These are phyloP conservation scores for Ligdia adustata DNA, from an alignment of 2,888 invertebrate species.

Conservation along the genomic window DNA sequence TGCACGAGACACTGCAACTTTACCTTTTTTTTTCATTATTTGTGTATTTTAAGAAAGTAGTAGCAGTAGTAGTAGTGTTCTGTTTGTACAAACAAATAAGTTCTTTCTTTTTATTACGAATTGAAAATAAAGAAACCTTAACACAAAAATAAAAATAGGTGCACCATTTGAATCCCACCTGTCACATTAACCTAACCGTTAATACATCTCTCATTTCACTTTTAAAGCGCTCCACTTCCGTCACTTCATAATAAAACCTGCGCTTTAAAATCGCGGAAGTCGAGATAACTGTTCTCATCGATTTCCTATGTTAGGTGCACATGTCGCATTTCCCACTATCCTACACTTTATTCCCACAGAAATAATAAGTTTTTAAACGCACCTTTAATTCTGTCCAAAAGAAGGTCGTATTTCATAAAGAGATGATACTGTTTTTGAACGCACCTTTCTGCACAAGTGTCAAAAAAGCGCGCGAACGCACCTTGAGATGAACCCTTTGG, in stretches of 20 bases:
- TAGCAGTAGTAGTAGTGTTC: no score
- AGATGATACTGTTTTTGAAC: constrained; percentile 11
- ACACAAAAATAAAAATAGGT: no score
- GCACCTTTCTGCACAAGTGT: constrained; percentile 19
- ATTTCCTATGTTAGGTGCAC: constrained; percentile 31
- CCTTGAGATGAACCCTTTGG: constrained; percentile 30
- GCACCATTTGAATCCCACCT: no score
- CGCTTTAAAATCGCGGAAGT: constrained; percentile 28
- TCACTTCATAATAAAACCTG: constrained; percentile 25
- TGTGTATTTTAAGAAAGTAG: no score
- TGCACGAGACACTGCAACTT: no score
- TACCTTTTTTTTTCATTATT: no score
- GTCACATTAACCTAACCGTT: background rate
- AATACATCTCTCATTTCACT: constrained; percentile 8
- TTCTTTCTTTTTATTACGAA: no score
- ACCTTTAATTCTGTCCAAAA: constrained; percentile 66
- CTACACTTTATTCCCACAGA: constrained; percentile 39
- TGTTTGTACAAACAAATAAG: no score
- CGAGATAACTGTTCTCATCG: constrained; percentile 27
- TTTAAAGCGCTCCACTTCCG: constrained; percentile 21
- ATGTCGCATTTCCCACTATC: constrained; percentile 38
- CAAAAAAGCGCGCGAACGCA: constrained; percentile 24
- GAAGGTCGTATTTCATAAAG: background rate
- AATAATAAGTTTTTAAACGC: constrained; percentile 42
- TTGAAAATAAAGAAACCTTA: no score